Evolutionary conservation across 2,797 vertebrate genomes (phyloP), one percentile per base, ranked within the genome.

Genomic region (Artibeus jamaicensis): DNA sequence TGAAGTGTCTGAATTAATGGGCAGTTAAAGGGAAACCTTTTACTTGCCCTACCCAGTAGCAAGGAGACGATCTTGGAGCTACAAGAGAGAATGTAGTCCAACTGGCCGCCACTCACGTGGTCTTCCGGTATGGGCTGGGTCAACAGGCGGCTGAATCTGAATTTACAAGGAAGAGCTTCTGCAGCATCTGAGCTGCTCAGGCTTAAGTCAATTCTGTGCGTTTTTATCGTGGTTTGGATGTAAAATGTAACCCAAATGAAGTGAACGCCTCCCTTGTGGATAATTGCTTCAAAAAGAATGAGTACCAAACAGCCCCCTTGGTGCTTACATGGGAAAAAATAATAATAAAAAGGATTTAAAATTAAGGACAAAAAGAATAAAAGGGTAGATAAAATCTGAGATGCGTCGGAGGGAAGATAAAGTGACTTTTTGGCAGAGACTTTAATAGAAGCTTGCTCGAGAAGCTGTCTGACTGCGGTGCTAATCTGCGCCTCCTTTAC

Each of bases 281-380:
- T 96, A 98, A 97, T 96, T 97, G 93, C 93, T 96, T 98, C 88
- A 94, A 97, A 97, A 81, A 96, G 95, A 97, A 97, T 73, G 89
- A 95, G 89, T 92, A 89, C 97, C 96, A 95, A 93, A 97, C 67
- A 97, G 94, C 42, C 85, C 93, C 62, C 96, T 53, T 91, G 95
- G 71, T 98, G 95, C 96, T 95, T 95, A 53, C 97, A 97, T 76
- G 73, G 96, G 97, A 91, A 98, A 94, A 98, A 89, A 97, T 91
- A 96, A 96, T 97, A 97, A 96, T 96, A 98, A 97, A 95, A 98
- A 87, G 84, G 96, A 46, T 84, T 98, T 98, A 97, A 97, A 98
- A 98, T 98, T 96, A 97, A 96, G 95, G 97, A 97, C 91, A 96
- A 96, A 93, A 84, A 62, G 86, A 97, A 97, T 97, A 98, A 98